Evolutionary conservation across 2,888 invertebrate species (phyloP).

Genomic region (Glyphotaelius pellucidus): DNA sequence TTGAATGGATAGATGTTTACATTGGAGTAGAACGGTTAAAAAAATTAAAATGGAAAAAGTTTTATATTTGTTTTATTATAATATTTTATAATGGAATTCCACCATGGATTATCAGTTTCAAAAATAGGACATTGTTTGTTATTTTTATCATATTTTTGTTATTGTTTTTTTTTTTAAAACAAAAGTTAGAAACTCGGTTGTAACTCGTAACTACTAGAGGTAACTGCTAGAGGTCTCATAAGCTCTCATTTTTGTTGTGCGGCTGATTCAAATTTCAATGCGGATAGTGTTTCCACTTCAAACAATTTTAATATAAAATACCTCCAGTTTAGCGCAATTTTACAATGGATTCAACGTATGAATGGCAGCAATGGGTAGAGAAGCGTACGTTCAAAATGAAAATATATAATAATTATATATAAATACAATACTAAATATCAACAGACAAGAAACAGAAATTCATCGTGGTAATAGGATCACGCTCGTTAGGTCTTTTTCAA

Average conservation of each 20-base stretch:
- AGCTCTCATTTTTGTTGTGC: not conserved
- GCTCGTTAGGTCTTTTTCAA: slow-evolving; percentile 29
- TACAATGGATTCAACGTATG: not conserved
- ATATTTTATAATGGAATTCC: no score
- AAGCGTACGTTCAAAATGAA: not conserved
- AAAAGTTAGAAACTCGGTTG: not conserved
- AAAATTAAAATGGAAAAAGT: no score
- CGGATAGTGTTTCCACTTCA: no score
- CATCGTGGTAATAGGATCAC: slow-evolving; percentile 27
- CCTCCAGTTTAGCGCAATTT: not conserved
- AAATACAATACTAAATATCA: not conserved
- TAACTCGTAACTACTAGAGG: not conserved
- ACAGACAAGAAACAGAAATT: slow-evolving; percentile 10
- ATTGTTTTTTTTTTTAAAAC: no score
- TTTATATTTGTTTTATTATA: no score
- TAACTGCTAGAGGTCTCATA: not conserved
- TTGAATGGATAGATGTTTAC: no score
- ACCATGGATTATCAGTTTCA: no score
- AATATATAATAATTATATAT: not conserved
- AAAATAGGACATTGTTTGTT: no score
- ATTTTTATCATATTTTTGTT: no score
- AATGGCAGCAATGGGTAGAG: not conserved
- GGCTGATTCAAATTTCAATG: not conserved
- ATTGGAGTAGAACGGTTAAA: no score
- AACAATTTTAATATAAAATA: not conserved